Evolutionary conservation across 2,888 invertebrate genomes (phyloP), one percentile per base, ranked within the genome.

Genomic region (Nebria salina): DNA sequence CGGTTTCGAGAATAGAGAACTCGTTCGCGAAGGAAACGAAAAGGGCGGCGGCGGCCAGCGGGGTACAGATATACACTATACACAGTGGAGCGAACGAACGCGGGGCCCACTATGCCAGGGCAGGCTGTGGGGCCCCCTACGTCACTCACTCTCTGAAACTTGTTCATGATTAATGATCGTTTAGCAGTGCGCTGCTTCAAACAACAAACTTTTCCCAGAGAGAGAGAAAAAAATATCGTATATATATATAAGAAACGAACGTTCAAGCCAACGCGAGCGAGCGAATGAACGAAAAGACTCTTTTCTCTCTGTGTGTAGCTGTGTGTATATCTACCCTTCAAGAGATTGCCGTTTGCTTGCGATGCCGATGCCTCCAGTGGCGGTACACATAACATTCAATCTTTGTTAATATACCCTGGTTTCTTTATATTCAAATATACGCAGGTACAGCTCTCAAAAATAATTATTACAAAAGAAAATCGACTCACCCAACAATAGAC

Each of bases 151-250:
- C 80, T 82, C 88, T 88, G 89, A 90, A 90, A 90, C 89, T 90
- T 90, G 89, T 86, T 89, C 89, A 90, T 91, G 91, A 91, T 91
- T 91, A 91, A 91, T 91, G 91, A 90, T 90, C 88, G 89, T 89
- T 89, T 88, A 89, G 89, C 88, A 87, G 88, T 88, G 88, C 88
- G 89, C 90, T 90, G 90, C 90, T 90, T 90, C 90, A 90, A 91
- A 91, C 91, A 91, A 91, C 91, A 91, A 91, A 91, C 90, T 91
- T 91, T 91, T 91, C 91, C 91, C 91, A 91, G 91, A 90, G 90
- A 91, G 91, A 90, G 90, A 88, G 87, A 88, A 91, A 89, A 89
- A 89, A 89, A 89, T 89, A 88, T 88, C 88, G 87, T 88, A 87
- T 88, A 89, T 88, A 89, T 88, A 87, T 88, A 89, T 88, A 89